Evolutionary conservation across 2,888 invertebrate species (phyloP), one percentile per base, ranked within the genome.

Genomic region (Ormia ochracea): DNA sequence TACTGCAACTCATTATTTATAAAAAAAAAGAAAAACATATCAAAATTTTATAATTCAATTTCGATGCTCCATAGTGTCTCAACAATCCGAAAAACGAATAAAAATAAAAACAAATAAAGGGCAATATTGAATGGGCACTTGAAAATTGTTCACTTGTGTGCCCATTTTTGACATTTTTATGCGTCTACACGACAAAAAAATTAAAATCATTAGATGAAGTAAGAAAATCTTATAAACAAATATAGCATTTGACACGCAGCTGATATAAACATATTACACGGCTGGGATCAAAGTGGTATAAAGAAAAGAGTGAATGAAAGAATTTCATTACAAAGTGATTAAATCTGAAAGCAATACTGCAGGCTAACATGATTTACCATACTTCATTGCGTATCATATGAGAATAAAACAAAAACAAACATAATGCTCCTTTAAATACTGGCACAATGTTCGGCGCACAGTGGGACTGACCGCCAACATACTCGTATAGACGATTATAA

Each of bases 271-370:
- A 52, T 41, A 63, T 2, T 4, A 41, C 31, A 76, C 80, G 80
- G 80, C 72, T 41, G 48, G 19, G 80, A 80, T 80, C 80, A 80
- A 80, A 80, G 76, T 52, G n/a, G 7, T 56, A 38, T 9, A 65
- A 65, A 17, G 12, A 58, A 68, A 65, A 82, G 85, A 87, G 84
- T 83, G 85, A 87, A 86, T 87, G 87, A 87, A 87, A 87, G 86
- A 87, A 87, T 85, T 87, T 87, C 87, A 87, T 87, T 87, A 87
- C 87, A 87, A 87, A 86, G 85, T 87, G 87, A 87, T 87, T 87
- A 87, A 86, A 87, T 86, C 87, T 86, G 82, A 76, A 68, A 76
- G 69, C 72, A 80, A 80, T 61, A 10, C 38, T 45, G 48, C 50
- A 43, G 48, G 45, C 45, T 72, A 56, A 80, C 61, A 73, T 63